A percentile compares a stretch with the other conserved stretches of the same genome.
These are phyloP conservation scores for Neodiprion virginianus DNA, from an alignment of 1,140 invertebrate species.

Conservation along the genomic window DNA sequence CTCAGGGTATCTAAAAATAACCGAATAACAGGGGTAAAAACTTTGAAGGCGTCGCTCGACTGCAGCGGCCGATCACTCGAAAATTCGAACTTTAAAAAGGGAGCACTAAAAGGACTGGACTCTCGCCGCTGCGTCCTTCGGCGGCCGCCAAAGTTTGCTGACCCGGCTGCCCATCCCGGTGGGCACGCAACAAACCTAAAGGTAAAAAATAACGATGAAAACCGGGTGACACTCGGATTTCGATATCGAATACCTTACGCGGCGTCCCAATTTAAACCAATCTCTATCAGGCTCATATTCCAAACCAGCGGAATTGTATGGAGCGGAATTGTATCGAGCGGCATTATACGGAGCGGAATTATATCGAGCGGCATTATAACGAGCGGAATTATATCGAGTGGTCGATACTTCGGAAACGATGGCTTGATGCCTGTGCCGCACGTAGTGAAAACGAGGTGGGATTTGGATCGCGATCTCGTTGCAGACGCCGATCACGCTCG, in stretches of 20 bases:
- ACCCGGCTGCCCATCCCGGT: conserved; percentile 28
- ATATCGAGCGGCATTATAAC: too few relatives aligned
- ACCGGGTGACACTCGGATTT: conserved; percentile 7
- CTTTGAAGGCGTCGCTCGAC: too few relatives aligned
- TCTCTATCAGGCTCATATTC: not conserved
- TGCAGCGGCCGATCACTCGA: too few relatives aligned
- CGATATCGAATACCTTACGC: conserved; percentile 11
- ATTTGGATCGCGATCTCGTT: not conserved
- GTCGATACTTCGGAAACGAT: too few relatives aligned
- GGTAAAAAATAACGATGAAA: conserved; percentile 16
- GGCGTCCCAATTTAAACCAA: not conserved
- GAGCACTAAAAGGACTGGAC: conserved; percentile 14
- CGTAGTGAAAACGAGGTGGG: too few relatives aligned
- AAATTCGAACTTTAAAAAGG: conserved; percentile 10
- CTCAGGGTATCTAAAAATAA: not conserved
- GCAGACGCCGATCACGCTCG: not conserved
- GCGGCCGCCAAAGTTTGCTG: conserved; percentile 48
- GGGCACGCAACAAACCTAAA: conserved; percentile 36
- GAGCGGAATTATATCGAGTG: too few relatives aligned
- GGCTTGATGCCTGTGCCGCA: too few relatives aligned
- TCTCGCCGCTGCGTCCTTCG: conserved; percentile 44
- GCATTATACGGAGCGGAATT: too few relatives aligned
- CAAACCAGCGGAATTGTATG: too few relatives aligned
- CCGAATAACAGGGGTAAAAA: too few relatives aligned
- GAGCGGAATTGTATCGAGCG: too few relatives aligned